Percentiles rank a stretch among this genome's conserved stretches.
Conservation (phyloP, 2,113 vertebrate genomes). For the Oncorhynchus keta region DNA sequence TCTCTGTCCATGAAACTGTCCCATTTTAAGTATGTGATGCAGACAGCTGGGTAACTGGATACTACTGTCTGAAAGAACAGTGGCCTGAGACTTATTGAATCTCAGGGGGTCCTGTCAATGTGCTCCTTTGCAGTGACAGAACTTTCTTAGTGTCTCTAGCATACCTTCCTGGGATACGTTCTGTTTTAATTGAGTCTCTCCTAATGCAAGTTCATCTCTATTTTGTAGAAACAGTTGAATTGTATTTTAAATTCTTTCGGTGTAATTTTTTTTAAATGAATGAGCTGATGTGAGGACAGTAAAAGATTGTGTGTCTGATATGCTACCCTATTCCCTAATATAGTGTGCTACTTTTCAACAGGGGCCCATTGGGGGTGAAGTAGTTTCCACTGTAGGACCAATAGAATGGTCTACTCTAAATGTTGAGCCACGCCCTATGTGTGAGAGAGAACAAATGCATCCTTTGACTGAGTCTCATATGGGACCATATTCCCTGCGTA, state of each 20-base stretch:
- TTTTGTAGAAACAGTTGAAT: slow-evolving; percentile 36
- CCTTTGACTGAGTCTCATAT: too few species aligned
- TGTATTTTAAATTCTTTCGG: neutral
- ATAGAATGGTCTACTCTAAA: too few species aligned
- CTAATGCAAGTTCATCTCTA: slow-evolving; percentile 19
- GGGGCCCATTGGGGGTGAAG: too few species aligned
- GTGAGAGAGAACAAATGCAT: too few species aligned
- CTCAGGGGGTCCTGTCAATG: neutral
- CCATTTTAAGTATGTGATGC: neutral
- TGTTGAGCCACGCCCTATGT: too few species aligned
- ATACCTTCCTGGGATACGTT: neutral
- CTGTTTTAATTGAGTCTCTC: slow-evolving; percentile 23
- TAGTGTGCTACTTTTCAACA: too few species aligned
- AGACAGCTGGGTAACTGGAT: neutral
- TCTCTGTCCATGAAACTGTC: too few species aligned
- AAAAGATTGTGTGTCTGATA: neutral
- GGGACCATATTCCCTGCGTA: too few species aligned
- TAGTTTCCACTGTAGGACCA: too few species aligned
- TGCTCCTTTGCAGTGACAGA: neutral
- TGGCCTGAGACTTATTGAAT: neutral
- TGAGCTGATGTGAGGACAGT: slow-evolving; percentile 22
- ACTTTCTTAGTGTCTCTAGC: neutral
- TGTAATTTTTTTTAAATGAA: slow-evolving; percentile 24
- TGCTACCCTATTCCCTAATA: too few species aligned
- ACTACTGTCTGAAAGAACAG: neutral